These are phyloP conservation scores for Poecilobothrus nobilitatus DNA, from an alignment of 2,888 invertebrate species.

Conservation along the genomic window DNA sequence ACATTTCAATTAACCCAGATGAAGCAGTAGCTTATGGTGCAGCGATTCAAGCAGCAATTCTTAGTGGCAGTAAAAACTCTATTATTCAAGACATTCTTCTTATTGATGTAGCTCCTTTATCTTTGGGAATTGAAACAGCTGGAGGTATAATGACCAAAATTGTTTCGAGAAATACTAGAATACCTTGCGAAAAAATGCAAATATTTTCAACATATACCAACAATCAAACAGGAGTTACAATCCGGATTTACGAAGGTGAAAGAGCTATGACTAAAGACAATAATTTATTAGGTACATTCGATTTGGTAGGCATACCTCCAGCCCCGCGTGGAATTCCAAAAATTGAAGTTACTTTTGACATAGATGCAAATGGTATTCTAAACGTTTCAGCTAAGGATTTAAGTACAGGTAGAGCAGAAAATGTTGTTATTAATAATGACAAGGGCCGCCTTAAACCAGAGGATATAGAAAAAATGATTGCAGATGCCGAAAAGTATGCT, in stretches of 20 bases:
- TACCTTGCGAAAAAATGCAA: background rate
- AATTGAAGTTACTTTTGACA: constrained; percentile 68
- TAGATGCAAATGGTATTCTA: constrained; percentile 88
- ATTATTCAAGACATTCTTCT: background rate
- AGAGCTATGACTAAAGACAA: constrained; percentile 86
- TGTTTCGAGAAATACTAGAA: background rate
- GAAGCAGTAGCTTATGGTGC: background rate
- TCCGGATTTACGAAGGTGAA: constrained; percentile 31
- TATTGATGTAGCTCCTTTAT: background rate
- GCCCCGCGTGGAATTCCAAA: constrained; percentile 76
- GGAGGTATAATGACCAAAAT: background rate
- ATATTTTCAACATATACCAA: background rate
- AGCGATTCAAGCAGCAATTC: background rate
- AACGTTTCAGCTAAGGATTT: constrained; percentile 70
- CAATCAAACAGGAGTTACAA: background rate
- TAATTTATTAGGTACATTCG: constrained; percentile 87
- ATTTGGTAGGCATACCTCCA: constrained; percentile 86
- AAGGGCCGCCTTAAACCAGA: constrained; percentile 66
- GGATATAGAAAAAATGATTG: constrained; percentile 66
- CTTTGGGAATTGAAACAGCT: background rate
- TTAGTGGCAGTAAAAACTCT: background rate
- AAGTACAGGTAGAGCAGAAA: constrained; percentile 55
- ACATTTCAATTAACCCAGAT: background rate
- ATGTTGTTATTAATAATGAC: constrained; percentile 72
- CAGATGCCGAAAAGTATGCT: constrained; percentile 59